Percentiles rank a stretch among this genome's conserved stretches.
These are phyloP conservation scores for Microdon myrmicae DNA, from an alignment of 2,888 invertebrate species.

Conservation along the genomic window DNA sequence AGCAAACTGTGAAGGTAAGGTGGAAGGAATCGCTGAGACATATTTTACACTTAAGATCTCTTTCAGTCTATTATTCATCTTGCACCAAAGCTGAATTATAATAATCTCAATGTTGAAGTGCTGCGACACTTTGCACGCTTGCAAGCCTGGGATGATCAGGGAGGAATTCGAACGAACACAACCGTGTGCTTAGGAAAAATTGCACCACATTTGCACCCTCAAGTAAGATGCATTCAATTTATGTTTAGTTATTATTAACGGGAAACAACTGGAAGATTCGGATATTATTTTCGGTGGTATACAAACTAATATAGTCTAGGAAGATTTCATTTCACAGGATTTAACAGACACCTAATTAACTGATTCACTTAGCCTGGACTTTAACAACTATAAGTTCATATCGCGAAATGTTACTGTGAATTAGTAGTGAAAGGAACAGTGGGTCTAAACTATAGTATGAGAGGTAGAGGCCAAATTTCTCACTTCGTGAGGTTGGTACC, in stretches of 20 bases:
- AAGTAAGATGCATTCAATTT: conserved; percentile 62
- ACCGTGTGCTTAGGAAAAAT: conserved; percentile 99
- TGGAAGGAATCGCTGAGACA: background rate
- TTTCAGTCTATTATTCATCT: conserved; percentile 88
- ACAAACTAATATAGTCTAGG: too few relatives aligned
- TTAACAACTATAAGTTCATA: too few relatives aligned
- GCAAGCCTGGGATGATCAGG: conserved; percentile 95
- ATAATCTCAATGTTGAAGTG: conserved; percentile 96
- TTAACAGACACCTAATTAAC: too few relatives aligned
- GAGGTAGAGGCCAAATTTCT: too few relatives aligned
- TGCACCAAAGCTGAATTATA: conserved; percentile 95
- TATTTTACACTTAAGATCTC: background rate
- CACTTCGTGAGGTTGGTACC: too few relatives aligned
- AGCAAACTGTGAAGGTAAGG: conserved; percentile 92
- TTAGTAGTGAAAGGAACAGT: too few relatives aligned
- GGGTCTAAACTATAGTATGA: too few relatives aligned
- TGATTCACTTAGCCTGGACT: too few relatives aligned
- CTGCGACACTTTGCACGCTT: conserved; percentile 94
- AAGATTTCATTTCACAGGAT: too few relatives aligned
- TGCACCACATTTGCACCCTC: conserved; percentile 92
- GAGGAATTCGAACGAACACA: conserved; percentile 93
- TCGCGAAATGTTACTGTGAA: too few relatives aligned
- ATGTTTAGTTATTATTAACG: background rate
- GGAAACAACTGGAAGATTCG: too few relatives aligned
- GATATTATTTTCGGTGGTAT: too few relatives aligned